Evolutionary conservation across 2,888 invertebrate genomes (phyloP).

Genomic region (Baccha elongata): DNA sequence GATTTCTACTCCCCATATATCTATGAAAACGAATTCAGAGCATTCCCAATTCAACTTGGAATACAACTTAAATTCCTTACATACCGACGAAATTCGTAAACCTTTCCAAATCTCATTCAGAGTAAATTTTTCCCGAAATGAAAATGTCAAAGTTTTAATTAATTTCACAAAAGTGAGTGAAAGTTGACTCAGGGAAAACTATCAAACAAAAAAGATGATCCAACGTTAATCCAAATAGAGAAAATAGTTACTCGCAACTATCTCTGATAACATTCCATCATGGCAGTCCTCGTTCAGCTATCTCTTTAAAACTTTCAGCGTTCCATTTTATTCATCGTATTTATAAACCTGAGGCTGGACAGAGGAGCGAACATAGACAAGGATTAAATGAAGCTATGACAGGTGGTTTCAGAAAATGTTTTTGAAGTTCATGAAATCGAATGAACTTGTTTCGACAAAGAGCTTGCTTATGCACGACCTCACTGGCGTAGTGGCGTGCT

Average conservation of each 20-base stretch:
- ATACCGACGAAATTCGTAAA: background rate
- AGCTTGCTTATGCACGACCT: background rate
- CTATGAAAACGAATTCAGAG: no score
- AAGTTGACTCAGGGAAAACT: background rate
- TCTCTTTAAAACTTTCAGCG: constrained; percentile 5
- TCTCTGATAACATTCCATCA: constrained; percentile 26
- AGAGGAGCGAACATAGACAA: background rate
- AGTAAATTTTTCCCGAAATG: background rate
- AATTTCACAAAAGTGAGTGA: constrained; percentile 42
- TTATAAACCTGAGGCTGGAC: constrained; percentile 24
- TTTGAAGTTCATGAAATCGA: constrained; percentile 65
- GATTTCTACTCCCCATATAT: no score
- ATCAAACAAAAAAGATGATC: background rate
- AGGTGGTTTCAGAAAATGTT: constrained; percentile 62
- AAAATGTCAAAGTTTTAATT: constrained; percentile 57
- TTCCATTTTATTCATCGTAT: background rate
- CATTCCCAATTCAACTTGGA: background rate
- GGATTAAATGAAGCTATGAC: constrained; percentile 23
- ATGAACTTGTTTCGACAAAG: constrained; percentile 37
- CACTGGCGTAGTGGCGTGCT: constrained; percentile 3
- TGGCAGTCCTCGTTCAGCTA: background rate
- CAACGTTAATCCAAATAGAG: background rate
- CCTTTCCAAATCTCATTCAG: background rate
- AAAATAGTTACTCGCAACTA: constrained; percentile 38
- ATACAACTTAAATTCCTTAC: background rate